Conservation (phyloP, 1,140 invertebrate genomes). For the Aricia agestis region DNA sequence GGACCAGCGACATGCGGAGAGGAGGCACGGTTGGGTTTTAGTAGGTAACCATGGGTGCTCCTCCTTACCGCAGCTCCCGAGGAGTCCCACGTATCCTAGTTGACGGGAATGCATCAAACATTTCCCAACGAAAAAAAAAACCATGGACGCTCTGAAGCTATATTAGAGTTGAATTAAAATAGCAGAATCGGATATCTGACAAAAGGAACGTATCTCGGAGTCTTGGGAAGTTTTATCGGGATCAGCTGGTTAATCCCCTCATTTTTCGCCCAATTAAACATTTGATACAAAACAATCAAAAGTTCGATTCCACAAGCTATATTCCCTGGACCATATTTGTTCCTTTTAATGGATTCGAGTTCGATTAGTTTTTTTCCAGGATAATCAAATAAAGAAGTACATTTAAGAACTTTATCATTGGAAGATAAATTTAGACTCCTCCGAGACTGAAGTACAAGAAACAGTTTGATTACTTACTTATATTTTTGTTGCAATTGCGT, state of each 20-base stretch:
- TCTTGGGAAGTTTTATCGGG: slow-evolving; percentile 25
- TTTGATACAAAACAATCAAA: slow-evolving; percentile 69
- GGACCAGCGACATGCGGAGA: too few species aligned
- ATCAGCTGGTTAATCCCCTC: slow-evolving; percentile 62
- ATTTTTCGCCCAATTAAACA: slow-evolving; percentile 70
- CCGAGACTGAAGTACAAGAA: not conserved
- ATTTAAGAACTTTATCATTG: not conserved
- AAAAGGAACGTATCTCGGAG: slow-evolving; percentile 15
- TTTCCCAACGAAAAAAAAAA: too few species aligned
- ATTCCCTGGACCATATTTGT: not conserved
- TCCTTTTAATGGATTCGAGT: not conserved
- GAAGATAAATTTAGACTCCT: not conserved
- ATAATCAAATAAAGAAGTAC: not conserved
- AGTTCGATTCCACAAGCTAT: slow-evolving; percentile 30
- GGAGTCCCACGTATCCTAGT: too few species aligned
- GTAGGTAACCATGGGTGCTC: too few species aligned
- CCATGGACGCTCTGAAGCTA: too few species aligned
- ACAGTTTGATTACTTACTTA: not conserved
- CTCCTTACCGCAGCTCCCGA: too few species aligned
- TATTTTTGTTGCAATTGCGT: too few species aligned
- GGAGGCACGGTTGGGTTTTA: too few species aligned
- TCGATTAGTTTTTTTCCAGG: not conserved
- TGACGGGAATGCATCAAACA: too few species aligned
- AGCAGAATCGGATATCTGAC: not conserved
- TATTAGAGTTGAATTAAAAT: too few species aligned